These are phyloP conservation scores for Parambassis ranga DNA, from an alignment of 2,797 vertebrate genomes.

Conservation along the genomic window DNA sequence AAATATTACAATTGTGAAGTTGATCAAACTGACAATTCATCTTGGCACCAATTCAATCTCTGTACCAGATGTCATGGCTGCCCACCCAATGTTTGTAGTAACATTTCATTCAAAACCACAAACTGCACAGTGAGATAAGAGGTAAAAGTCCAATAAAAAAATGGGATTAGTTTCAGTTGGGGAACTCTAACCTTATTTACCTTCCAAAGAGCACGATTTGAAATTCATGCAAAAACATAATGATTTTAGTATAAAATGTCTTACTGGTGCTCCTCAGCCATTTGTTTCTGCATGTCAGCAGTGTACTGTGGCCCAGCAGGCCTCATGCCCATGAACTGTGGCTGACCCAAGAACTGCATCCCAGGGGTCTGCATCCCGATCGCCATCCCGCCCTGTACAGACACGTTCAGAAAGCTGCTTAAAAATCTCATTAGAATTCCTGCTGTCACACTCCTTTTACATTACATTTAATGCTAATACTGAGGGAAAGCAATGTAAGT, in stretches of 20 bases:
- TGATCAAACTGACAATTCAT: conserved; percentile 1
- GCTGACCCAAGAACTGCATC: conserved; percentile 92
- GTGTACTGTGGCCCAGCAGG: conserved; percentile 87
- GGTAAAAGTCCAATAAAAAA: no score
- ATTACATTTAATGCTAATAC: conserved; percentile 4
- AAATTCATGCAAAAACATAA: no score
- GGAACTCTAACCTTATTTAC: no score
- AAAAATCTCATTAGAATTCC: conserved; percentile 15
- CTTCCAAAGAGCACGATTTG: no score
- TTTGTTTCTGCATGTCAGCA: conserved; percentile 96
- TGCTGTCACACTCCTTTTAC: background rate
- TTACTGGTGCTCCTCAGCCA: conserved; percentile 98
- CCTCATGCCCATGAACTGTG: conserved; percentile 91
- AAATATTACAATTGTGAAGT: background rate
- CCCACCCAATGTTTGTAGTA: background rate
- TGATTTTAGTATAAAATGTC: conserved; percentile 37
- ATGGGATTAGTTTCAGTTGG: no score
- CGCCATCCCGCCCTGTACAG: conserved; percentile 87
- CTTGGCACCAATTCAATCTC: background rate
- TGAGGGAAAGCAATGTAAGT: background rate
- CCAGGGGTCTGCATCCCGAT: conserved; percentile 89
- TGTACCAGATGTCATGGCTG: background rate
- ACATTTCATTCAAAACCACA: background rate
- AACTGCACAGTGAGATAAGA: no score
- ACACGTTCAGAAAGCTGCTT: background rate